Conservation (phyloP, 2,888 invertebrate species). For the Stomorhina lunata region DNA sequence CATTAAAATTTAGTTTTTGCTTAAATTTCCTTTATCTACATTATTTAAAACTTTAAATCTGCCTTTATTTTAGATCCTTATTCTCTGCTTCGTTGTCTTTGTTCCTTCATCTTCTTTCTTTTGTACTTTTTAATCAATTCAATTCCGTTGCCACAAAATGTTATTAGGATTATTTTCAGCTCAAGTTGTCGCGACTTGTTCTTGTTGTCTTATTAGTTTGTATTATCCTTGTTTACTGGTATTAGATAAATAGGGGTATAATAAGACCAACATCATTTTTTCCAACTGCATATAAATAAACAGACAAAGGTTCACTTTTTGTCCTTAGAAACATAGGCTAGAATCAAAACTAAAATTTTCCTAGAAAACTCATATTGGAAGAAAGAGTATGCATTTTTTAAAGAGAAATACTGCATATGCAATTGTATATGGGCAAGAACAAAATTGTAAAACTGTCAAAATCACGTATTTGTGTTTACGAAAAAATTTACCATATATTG, state of each 20-base stretch:
- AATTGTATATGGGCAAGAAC: too few species aligned
- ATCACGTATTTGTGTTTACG: too few species aligned
- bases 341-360: too few species aligned
- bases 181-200: slow-evolving; percentile 25
- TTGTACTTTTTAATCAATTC: slow-evolving; percentile 40
- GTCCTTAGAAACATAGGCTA: too few species aligned
- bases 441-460: too few species aligned
- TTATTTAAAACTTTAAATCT: too few species aligned
- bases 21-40: too few species aligned
- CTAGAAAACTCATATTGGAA: too few species aligned
- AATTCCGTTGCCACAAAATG: slow-evolving; percentile 41
- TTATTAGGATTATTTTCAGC: slow-evolving; percentile 41
- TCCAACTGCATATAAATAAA: not conserved
- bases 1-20: too few species aligned
- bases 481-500: too few species aligned
- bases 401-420: too few species aligned
- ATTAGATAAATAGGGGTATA: not conserved
- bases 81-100: not conserved
- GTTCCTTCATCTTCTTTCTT: not conserved
- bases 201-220: not conserved
- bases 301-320: not conserved
- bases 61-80: not conserved
- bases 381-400: too few species aligned
- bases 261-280: not conserved
- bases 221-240: not conserved